Base-by-base conservation (phyloP, 1,140 invertebrate species). In the Aphidius gifuensis region DNA sequence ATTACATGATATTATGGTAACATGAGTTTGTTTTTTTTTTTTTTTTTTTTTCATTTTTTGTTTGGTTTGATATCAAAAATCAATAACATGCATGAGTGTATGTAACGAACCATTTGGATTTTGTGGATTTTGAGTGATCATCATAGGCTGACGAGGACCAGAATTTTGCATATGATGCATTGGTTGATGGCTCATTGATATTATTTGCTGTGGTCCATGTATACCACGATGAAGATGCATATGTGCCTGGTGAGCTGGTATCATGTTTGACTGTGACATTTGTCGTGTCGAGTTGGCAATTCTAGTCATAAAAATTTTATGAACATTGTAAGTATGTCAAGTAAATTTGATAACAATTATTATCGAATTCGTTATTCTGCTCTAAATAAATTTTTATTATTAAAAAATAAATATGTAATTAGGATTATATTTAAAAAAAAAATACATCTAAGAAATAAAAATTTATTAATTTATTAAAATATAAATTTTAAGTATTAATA, bases 101-200 rank as follows among this genome's bases (percentile, higher is more conserved):
- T 55, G 38, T 38, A 48, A 64, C 63, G 62, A 71, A 79, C 79
- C 75, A 47, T 76, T 79, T 16, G 73, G 68, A 69, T 71, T 78
- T 40, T 74, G 71, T 68, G 77, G 63, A 66, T 72, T 79, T 61
- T 78, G 74, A 66, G 77, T 74, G 69, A 81, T 77, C 68, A 81
- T 68, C 66, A 81, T 72, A 11, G 73, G 74, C 57, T 79, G 78
- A 60, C 79, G 64, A 40, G 74, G 74, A 57, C 74, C 73, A 48
- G 75, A 70, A 66, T 80, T 76, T 70, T 77, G 78, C 60, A 81
- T 79, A 62, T 78, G 78, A 74, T 80, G 80, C 66, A 78, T 74
- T 56, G 77, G 76, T 62, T 79, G 77, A 21, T 71, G 72, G 62
- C 75, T 67, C 70, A 80, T 74, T 58, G 78, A 75, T 64, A 81